phyloP scores from a whole-genome alignment of 2,888 invertebrate genomes.

The Spatulosminthurus flaviceps region DNA sequence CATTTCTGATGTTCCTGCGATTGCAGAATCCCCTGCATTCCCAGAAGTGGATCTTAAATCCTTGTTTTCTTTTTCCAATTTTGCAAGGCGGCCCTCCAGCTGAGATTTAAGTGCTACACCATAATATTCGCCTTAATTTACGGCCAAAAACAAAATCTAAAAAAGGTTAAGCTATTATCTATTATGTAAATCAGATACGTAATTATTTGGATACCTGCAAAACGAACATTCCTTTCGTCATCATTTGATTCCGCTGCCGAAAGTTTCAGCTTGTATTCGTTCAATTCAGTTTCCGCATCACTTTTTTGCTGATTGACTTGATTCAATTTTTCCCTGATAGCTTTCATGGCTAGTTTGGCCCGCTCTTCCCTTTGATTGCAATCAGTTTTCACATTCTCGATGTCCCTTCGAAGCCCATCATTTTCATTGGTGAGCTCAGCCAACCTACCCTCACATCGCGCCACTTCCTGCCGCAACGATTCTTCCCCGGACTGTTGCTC shows the following conservation, averaged over 20 bases:
- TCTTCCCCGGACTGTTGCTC: constrained; percentile 74
- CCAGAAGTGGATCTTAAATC: constrained; percentile 69
- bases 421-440: constrained; percentile 54
- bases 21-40: constrained; percentile 23
- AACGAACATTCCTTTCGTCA: constrained; percentile 65
- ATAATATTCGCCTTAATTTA: no score
- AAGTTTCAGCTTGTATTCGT: constrained; percentile 63
- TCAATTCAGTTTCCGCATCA: constrained; percentile 51
- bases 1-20: constrained; percentile 44
- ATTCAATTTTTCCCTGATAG: constrained; percentile 53
- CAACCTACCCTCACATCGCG: constrained; percentile 71
- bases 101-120: constrained; percentile 76
- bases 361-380: constrained; percentile 52
- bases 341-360: constrained; percentile 54
- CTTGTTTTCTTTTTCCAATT: constrained; percentile 78
- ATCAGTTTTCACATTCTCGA: constrained; percentile 54
- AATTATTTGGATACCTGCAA: no score
- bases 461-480: constrained; percentile 78
- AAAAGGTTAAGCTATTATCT: no score
- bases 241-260: constrained; percentile 65
- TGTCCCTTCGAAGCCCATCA: constrained; percentile 54
- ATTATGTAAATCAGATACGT: no score
- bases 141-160: no score
- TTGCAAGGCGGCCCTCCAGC: constrained; percentile 75
- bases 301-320: constrained; percentile 47